phyloP scores from a whole-genome alignment of 2,113 vertebrate species.

The Hydropotes inermis region DNA sequence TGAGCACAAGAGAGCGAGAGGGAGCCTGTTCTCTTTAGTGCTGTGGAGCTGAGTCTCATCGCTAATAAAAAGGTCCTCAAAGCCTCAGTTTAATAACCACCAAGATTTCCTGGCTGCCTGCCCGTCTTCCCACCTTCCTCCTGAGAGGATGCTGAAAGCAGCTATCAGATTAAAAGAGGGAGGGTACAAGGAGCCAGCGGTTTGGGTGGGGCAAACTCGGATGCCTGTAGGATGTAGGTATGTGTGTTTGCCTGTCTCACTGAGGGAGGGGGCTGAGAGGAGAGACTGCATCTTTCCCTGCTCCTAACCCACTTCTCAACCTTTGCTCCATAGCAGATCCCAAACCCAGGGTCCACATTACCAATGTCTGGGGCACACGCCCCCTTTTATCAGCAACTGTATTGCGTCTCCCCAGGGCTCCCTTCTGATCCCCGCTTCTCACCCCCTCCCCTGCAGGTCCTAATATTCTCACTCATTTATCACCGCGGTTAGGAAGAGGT shows the following conservation, averaged over 20 bases:
- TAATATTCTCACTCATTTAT: neutral
- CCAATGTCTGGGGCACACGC: accelerated
- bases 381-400: neutral
- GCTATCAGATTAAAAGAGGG: neutral
- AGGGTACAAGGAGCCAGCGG: neutral
- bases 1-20: neutral
- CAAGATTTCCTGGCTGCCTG: constrained; percentile 55
- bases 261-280: too few relatives aligned
- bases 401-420: neutral
- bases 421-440: neutral
- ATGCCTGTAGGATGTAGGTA: neutral
- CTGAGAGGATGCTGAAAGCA: constrained; percentile 54
- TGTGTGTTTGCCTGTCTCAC: neutral
- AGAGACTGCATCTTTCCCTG: accelerated
- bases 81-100: constrained; percentile 65
- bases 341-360: neutral
- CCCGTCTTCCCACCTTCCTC: constrained; percentile 63
- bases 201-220: neutral
- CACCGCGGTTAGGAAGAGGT: neutral
- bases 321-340: neutral
- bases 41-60: constrained; percentile 19
- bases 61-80: constrained; percentile 66
- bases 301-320: neutral
- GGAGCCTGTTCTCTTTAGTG: neutral
- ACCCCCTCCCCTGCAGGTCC: neutral